These are phyloP conservation scores for Merops nubicus DNA, from an alignment of 2,113 vertebrate genomes.

Conservation along the genomic window DNA sequence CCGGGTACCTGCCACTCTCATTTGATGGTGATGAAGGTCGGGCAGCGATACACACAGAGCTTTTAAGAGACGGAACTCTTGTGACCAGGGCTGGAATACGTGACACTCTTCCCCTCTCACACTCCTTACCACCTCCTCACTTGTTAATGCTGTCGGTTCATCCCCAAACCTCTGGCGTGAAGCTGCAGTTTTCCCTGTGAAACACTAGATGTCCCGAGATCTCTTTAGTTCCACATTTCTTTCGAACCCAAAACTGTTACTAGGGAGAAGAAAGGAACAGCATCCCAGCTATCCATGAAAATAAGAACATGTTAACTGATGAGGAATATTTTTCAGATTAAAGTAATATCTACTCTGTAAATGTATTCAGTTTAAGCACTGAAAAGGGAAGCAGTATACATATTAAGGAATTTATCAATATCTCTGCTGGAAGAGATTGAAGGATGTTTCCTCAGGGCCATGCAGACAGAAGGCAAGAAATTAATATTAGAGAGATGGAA, in stretches of 20 bases:
- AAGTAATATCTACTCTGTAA: slow-evolving; percentile 30
- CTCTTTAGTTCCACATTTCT: background rate
- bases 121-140: accelerated
- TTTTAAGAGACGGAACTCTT: background rate
- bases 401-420: slow-evolving; percentile 42
- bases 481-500: slow-evolving; percentile 52
- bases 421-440: slow-evolving; percentile 17
- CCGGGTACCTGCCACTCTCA: background rate
- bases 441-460: background rate
- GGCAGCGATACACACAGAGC: background rate
- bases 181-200: background rate
- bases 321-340: slow-evolving; percentile 17
- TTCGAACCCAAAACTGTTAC: background rate
- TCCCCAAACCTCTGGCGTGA: background rate
- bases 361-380: slow-evolving; percentile 16
- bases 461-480: slow-evolving; percentile 13
- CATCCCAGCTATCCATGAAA: background rate
- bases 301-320: background rate
- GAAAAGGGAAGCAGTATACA: background rate
- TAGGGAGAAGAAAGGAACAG: background rate
- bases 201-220: slow-evolving; percentile 65
- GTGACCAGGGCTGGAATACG: accelerated
- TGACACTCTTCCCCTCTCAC: background rate
- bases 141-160: background rate
- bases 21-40: background rate